These are phyloP conservation scores for Nasonovia ribisnigri DNA, from an alignment of 2,888 invertebrate species.

Conservation along the genomic window DNA sequence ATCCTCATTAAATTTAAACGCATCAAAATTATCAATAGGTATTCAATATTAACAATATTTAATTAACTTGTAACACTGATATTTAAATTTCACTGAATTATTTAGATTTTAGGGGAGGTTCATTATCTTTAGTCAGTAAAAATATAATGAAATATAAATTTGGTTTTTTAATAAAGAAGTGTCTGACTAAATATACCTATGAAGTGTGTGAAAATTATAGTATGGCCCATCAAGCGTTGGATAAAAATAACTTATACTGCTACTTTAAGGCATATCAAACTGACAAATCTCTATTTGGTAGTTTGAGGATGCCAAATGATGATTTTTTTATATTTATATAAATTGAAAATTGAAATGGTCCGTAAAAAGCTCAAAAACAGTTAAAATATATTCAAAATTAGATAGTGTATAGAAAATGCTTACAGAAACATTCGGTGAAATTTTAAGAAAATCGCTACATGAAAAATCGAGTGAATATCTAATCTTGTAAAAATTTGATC, in stretches of 20 bases:
- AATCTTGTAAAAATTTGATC: no score
- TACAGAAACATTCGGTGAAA: no score
- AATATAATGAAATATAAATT: constrained; percentile 23
- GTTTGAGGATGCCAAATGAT: constrained; percentile 18
- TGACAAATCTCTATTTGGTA: constrained; percentile 23
- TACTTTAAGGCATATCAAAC: not conserved
- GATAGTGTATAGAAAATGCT: no score
- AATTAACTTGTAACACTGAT: not conserved
- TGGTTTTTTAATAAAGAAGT: constrained; percentile 25
- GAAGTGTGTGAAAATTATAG: constrained; percentile 29
- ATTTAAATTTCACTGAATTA: no score
- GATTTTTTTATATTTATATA: not conserved
- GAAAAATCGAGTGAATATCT: no score
- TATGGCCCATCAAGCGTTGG: not conserved
- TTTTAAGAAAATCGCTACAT: no score
- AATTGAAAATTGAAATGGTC: constrained; percentile 14
- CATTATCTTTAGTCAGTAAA: not conserved
- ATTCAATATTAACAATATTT: not conserved
- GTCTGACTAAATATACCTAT: not conserved
- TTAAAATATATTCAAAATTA: no score
- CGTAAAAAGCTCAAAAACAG: no score
- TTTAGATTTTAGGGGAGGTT: no score
- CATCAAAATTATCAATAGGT: not conserved
- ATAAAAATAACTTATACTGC: constrained; percentile 16
- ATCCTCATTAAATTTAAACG: not conserved